Evolutionary conservation across 2,797 vertebrate species (phyloP).

Genomic region (Coccyzus lansbergi): DNA sequence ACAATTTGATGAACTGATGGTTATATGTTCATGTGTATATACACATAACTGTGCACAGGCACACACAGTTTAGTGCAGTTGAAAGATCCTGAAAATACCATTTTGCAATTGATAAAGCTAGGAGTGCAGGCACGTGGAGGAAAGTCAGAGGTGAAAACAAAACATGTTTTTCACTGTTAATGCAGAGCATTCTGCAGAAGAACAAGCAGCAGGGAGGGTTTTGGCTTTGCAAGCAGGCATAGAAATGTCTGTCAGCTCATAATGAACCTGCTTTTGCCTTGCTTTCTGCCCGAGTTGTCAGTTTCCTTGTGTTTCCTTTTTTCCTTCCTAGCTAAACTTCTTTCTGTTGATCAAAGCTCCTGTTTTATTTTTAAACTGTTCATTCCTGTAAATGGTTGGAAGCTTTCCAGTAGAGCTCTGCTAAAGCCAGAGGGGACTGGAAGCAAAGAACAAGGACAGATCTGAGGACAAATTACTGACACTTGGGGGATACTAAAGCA

Average conservation of each 20-base stretch:
- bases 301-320: not conserved
- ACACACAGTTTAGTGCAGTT: not conserved
- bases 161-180: not conserved
- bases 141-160: not conserved
- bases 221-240: constrained; percentile 16
- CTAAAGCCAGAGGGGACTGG: constrained; percentile 23
- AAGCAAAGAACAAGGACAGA: constrained; percentile 33
- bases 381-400: constrained; percentile 62
- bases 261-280: constrained; percentile 16
- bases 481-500: not conserved
- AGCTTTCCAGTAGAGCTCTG: constrained; percentile 18
- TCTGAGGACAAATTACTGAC: not conserved
- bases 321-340: constrained; percentile 3
- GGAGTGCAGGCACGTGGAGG: not conserved
- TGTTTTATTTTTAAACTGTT: constrained; percentile 57
- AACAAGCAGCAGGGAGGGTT: constrained; percentile 2
- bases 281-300: not conserved
- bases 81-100: not conserved
- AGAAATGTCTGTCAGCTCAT: not conserved
- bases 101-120: not conserved
- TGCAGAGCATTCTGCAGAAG: not conserved
- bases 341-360: constrained; percentile 40
- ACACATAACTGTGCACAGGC: accelerated
- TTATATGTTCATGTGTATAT: not conserved
- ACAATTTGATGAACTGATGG: not conserved